Base-by-base conservation (phyloP, 2,888 invertebrate species). In the Tachina fera region DNA sequence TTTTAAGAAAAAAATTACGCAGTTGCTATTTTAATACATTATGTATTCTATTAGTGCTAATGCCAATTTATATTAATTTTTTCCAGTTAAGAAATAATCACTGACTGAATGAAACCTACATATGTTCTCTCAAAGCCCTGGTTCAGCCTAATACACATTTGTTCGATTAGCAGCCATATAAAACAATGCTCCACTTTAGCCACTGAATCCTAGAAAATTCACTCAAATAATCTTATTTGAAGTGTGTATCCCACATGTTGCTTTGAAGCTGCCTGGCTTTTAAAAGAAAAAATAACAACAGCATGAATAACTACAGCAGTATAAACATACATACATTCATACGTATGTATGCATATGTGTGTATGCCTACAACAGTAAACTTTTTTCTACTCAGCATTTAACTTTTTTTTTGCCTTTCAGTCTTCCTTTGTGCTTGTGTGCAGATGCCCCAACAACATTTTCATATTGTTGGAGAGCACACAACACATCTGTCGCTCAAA, bases 401-500 rank as follows among this genome's bases (percentile, higher is more conserved):
- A 22, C 3, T 49, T 39, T 9, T 53, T 75, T 49, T 49, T 9
- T 68, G 43, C 8, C 9, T 49, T 41, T 47, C 10, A 53, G 10
- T n/a, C 49, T 49, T 1, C 0, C 31, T 71, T 61, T 63, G 19
- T 22, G 39, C n/a, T 19, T 63, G 22, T 58, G 31, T 74, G 13
- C n/a, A n/a, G 14, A 80, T 43, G 39, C 31, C 19, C 11, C 11
- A 70, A 51, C 22, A 47, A 43, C 22, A 47, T 10, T 58, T 67
- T 60, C 43, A 51, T 72, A 22, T 65, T 67, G 58, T 43, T 31
- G 31, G 31, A 1, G 31, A 67, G 31, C 49, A 74, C 49, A 78
- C 80, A 80, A 80, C 49, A 78, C 80, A 80, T 80, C 80, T 80
- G 80, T 74, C 60, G 67, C 58, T 72, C 49, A 58, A 58, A 65